Percentiles rank a stretch among this genome's conserved stretches.
These are phyloP conservation scores for Lacanobia oleracea DNA, from an alignment of 2,888 invertebrate genomes.

Conservation along the genomic window DNA sequence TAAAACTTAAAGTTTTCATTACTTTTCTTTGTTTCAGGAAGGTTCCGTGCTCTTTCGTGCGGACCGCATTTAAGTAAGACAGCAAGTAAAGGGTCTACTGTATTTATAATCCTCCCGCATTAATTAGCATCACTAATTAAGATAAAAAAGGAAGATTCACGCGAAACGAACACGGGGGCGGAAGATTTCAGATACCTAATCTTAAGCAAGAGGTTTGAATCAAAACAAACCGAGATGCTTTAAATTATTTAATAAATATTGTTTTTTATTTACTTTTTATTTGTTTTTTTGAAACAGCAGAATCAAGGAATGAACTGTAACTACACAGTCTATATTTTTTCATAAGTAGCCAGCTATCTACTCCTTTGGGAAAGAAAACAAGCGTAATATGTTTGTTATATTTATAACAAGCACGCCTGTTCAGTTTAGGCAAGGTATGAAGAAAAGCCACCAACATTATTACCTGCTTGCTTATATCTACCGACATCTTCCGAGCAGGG, in stretches of 20 bases:
- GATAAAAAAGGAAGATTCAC: slow-evolving; percentile 57
- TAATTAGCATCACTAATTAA: slow-evolving; percentile 60
- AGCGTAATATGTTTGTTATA: background rate
- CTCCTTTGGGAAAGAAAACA: background rate
- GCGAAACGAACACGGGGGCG: slow-evolving; percentile 34
- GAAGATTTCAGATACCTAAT: slow-evolving; percentile 46
- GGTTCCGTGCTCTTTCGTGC: slow-evolving; percentile 10
- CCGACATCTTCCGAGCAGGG: background rate
- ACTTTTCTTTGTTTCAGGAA: slow-evolving; percentile 35
- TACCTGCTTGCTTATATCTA: background rate
- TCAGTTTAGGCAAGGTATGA: slow-evolving; percentile 14
- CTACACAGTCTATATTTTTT: background rate
- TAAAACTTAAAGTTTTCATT: slow-evolving; percentile 5
- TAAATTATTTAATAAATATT: slow-evolving; percentile 19
- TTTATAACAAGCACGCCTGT: background rate
- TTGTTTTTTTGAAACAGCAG: background rate
- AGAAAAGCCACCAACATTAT: slow-evolving; percentile 1
- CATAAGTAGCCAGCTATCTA: background rate
- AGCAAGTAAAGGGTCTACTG: slow-evolving; percentile 49
- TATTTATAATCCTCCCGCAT: slow-evolving; percentile 53
- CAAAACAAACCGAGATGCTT: slow-evolving; percentile 21
- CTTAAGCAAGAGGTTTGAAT: slow-evolving; percentile 29
- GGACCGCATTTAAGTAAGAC: slow-evolving; percentile 24
- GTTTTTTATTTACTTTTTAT: background rate
- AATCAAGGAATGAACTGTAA: background rate